phyloP scores from a whole-genome alignment of 2,888 invertebrate species.

The Branchipolynoe longqiensis region DNA sequence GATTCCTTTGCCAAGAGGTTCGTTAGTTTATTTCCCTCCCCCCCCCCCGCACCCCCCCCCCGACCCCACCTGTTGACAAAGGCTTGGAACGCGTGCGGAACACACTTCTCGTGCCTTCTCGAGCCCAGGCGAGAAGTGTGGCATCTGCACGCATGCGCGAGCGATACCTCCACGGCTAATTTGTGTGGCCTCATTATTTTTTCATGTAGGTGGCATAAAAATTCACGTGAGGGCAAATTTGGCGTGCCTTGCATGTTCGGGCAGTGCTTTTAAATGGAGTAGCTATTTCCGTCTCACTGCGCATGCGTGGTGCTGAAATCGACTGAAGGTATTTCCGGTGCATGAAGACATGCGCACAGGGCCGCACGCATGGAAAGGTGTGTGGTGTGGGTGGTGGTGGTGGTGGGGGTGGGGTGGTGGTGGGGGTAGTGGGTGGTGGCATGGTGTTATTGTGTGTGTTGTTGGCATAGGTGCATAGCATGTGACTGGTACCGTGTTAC shows the following conservation, averaged over 20 bases:
- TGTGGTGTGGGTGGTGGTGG: neutral
- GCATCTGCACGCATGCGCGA: neutral
- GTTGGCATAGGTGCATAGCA: conserved; percentile 4
- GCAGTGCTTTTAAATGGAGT: conserved; percentile 23
- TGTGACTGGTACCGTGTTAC: conserved; percentile 25
- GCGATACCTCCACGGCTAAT: neutral
- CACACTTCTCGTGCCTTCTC: conserved; percentile 39
- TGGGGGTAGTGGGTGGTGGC: neutral
- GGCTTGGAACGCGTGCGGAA: too few species aligned
- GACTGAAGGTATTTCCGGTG: neutral
- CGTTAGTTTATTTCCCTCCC: neutral
- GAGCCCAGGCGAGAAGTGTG: conserved; percentile 5
- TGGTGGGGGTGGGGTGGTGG: neutral
- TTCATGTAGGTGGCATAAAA: conserved; percentile 13
- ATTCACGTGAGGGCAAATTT: conserved; percentile 25
- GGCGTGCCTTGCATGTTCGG: conserved; percentile 1
- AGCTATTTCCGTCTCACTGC: conserved; percentile 32
- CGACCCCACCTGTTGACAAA: neutral
- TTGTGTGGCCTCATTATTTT: conserved; percentile 14
- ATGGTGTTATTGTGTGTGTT: neutral
- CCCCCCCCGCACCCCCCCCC: neutral
- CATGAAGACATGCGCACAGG: neutral
- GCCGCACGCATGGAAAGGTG: neutral
- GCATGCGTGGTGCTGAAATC: neutral
- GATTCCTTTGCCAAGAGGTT: neutral